These are phyloP conservation scores for Pseudorasbora parva DNA, from an alignment of 2,113 vertebrate species.

Conservation along the genomic window DNA sequence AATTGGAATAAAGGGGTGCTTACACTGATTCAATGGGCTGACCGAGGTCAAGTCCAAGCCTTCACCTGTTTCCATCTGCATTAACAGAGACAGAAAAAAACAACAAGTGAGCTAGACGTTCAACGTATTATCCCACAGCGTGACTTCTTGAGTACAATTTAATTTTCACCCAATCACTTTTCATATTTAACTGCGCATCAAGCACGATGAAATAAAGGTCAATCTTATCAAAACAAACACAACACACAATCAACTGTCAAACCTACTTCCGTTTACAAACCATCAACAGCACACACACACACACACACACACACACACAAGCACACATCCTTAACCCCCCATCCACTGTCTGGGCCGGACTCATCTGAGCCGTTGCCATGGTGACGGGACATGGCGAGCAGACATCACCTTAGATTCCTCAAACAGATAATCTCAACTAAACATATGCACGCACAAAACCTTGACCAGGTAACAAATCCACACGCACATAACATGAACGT, in stretches of 20 bases:
- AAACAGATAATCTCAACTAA: conserved; percentile 58
- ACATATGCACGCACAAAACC: conserved; percentile 37
- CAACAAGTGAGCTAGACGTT: neutral
- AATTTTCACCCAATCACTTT: conserved; percentile 13
- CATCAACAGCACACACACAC: neutral
- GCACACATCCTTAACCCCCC: conserved; percentile 35
- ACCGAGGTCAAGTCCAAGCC: conserved; percentile 32
- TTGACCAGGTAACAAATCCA: conserved; percentile 10
- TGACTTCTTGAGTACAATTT: neutral
- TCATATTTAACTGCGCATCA: conserved; percentile 29
- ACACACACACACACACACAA: neutral
- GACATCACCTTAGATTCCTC: conserved; percentile 58
- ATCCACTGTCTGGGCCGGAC: conserved; percentile 46
- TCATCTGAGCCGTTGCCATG: conserved; percentile 55
- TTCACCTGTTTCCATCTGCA: conserved; percentile 32
- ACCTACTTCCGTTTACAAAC: neutral
- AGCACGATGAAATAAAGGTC: conserved; percentile 34
- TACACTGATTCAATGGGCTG: conserved; percentile 22
- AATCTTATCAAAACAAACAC: conserved; percentile 18
- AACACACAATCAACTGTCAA: conserved; percentile 1
- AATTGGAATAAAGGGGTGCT: conserved; percentile 27
- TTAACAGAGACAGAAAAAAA: neutral
- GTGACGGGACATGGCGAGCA: conserved; percentile 46
- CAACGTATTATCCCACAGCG: neutral
- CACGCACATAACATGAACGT: neutral